Evolutionary conservation across 2,888 invertebrate genomes (phyloP).

Genomic region (Luperina testacea): DNA sequence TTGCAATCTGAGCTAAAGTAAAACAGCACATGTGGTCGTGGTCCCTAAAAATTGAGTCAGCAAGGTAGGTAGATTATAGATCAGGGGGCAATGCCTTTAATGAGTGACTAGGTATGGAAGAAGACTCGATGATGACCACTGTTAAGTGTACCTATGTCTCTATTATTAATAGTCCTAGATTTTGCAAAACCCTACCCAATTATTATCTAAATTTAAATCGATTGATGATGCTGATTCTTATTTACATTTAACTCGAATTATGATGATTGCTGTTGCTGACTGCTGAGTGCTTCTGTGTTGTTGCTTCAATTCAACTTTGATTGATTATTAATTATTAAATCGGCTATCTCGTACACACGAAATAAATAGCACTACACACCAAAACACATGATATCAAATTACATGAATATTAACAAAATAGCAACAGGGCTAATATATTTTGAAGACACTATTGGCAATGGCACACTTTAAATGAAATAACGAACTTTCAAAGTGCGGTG

Average conservation of each 20-base stretch:
- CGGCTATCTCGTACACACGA: neutral
- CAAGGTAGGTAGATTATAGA: neutral
- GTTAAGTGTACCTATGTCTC: neutral
- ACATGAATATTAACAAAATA: neutral
- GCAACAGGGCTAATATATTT: neutral
- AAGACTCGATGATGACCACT: neutral
- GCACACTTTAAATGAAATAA: neutral
- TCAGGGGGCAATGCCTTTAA: neutral
- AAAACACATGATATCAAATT: neutral
- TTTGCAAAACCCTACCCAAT: neutral
- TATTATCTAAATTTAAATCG: neutral
- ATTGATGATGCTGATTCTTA: neutral
- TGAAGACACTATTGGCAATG: neutral
- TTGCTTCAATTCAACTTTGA: neutral
- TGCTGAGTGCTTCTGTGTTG: too few species aligned
- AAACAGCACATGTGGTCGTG: neutral
- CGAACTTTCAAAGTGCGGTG: neutral
- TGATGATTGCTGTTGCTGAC: neutral
- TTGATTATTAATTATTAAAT: neutral
- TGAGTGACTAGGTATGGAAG: neutral
- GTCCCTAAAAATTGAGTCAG: neutral
- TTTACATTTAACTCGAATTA: neutral
- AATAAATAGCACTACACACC: neutral
- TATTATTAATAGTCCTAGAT: neutral
- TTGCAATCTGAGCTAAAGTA: neutral